Base-by-base conservation (phyloP, 2,113 vertebrate species). In the Hyaena hyaena region DNA sequence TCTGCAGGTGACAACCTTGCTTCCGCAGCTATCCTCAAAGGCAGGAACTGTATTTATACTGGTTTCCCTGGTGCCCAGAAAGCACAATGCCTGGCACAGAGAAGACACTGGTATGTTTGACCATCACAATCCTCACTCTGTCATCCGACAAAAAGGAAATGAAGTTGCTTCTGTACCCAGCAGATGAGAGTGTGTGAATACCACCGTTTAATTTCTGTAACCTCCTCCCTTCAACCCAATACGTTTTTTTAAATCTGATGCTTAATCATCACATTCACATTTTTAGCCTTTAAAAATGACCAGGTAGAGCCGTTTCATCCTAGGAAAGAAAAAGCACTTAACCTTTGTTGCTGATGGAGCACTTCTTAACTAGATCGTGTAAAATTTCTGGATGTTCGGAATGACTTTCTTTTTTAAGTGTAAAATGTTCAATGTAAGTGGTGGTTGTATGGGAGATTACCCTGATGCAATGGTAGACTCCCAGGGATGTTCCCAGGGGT, bases 261-360 rank as follows among this genome's bases (percentile, higher is more conserved):
- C 97, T 98, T 97, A 95, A 83, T 98, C 96, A 98, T 96, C 97
- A 95, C 94, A 94, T 96, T 97, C 96, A 92, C 94, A 88, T 97
- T 97, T 98, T 97, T 0, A n/a, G 95, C 98, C 93, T 98, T 97
- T 97, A 97, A 98, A 98, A 97, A 98, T 98, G 98, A 96, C 95
- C 95, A 96, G 97, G 95, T 97, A 39, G 48, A 97, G 95, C 35
- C 0, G 0, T 79, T 95, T 79, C 15, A 74, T 97, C 39, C 76
- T 28, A 33, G 71, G 90, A 95, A 92, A 92, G 65, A 63, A 19
- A 81, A 80, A 89, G 16, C 53, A 79, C 21, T 80, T 80, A 92
- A 92, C 93, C 48, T 88, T 95, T 80, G 53, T 28, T 93, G 87
- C 84, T 83, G 88, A 95, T 50, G 90, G 93, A 88, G 92, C 77